A percentile compares a stretch with the other conserved stretches of the same genome.
Evolutionary conservation across 2,113 vertebrate genomes (phyloP).

Genomic region (Chunga burmeisteri): DNA sequence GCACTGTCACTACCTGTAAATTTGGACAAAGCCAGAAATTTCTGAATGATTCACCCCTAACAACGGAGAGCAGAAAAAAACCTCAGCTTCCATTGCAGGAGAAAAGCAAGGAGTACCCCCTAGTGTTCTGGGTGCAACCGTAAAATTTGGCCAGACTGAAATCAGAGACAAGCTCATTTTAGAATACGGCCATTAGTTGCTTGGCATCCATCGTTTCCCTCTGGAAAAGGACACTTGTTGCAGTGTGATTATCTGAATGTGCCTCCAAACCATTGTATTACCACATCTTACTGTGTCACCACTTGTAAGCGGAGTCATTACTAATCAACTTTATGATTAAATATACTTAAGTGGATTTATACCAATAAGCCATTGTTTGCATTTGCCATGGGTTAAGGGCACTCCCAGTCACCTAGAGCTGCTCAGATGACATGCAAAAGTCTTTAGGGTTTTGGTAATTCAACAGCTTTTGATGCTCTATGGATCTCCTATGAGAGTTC

Average conservation of each 20-base stretch:
- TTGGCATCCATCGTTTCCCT: background rate
- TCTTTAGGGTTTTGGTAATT: background rate
- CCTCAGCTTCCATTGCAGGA: background rate
- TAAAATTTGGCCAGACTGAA: background rate
- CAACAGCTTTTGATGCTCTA: background rate
- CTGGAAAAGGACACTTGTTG: background rate
- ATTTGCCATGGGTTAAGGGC: background rate
- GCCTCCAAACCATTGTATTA: background rate
- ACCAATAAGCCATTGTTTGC: background rate
- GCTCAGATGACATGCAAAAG: background rate
- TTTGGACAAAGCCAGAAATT: conserved; percentile 43
- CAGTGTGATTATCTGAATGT: background rate
- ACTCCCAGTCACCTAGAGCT: background rate
- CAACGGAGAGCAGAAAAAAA: background rate
- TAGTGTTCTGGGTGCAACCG: background rate
- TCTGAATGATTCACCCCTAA: conserved; percentile 37
- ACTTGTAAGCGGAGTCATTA: background rate
- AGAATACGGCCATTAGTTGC: background rate
- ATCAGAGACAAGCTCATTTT: background rate
- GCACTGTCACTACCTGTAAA: conserved; percentile 18
- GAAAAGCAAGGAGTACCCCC: conserved; percentile 6
- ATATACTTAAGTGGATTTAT: background rate
- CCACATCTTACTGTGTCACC: background rate
- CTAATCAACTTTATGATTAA: background rate
- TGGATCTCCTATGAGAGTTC: background rate